phyloP scores from a whole-genome alignment of 2,113 vertebrate genomes.

The Colaptes auratus region DNA sequence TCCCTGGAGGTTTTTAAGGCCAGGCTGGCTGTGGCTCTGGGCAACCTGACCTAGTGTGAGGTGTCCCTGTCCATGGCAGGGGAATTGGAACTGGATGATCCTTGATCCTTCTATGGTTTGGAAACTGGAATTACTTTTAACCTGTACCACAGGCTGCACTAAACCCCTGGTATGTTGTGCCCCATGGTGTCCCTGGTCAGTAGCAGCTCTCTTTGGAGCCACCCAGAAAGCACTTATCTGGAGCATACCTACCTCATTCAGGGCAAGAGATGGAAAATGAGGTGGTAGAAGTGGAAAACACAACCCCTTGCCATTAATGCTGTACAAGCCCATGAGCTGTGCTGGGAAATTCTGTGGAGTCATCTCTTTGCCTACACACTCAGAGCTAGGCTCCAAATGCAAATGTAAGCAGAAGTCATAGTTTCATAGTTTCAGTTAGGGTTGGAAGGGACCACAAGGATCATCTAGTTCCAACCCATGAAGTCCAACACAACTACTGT shows the following conservation, averaged over 20 bases:
- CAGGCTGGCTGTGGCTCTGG: no score
- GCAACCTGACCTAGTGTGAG: no score
- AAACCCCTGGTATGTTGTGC: rapidly evolving
- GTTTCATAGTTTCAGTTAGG: no score
- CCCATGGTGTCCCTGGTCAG: rapidly evolving
- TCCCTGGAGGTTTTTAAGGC: no score
- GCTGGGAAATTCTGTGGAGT: neutral
- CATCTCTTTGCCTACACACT: neutral
- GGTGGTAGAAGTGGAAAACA: neutral
- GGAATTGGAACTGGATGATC: no score
- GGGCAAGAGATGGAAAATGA: neutral
- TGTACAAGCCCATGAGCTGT: neutral
- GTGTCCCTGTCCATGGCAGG: no score
- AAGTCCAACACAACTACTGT: neutral
- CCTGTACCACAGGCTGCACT: neutral
- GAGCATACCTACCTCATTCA: neutral
- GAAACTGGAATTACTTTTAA: neutral
- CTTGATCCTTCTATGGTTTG: neutral
- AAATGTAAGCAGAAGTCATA: neutral
- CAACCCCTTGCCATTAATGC: neutral
- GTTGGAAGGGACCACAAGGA: no score
- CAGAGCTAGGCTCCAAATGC: neutral
- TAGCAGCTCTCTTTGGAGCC: neutral
- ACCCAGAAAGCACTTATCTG: neutral
- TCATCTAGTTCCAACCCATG: no score